These are phyloP conservation scores for Melolontha melolontha DNA, from an alignment of 2,888 invertebrate genomes.

Conservation along the genomic window DNA sequence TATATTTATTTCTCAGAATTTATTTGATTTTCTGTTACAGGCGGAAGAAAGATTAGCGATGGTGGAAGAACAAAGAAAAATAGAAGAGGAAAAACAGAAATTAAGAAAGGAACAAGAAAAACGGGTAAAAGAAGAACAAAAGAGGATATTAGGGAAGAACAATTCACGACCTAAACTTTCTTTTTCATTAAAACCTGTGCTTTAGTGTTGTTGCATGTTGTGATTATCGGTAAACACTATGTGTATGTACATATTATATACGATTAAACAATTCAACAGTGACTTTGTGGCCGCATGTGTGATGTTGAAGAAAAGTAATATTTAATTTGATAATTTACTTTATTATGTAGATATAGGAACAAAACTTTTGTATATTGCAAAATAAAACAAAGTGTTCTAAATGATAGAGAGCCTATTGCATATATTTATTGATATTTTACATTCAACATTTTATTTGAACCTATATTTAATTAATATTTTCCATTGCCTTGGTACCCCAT, in stretches of 20 bases:
- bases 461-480: slow-evolving; percentile 18
- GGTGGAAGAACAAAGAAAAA: slow-evolving; percentile 96
- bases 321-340: too few species aligned
- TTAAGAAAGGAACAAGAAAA: slow-evolving; percentile 94
- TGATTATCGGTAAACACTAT: neutral
- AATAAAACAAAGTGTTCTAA: too few species aligned
- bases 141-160: slow-evolving; percentile 96
- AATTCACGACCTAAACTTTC: slow-evolving; percentile 96
- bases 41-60: slow-evolving; percentile 96
- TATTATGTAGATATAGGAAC: too few species aligned
- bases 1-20: slow-evolving; percentile 12
- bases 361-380: too few species aligned
- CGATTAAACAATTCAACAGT: too few species aligned
- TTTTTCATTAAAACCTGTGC: slow-evolving; percentile 85
- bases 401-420: too few species aligned
- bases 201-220: slow-evolving; percentile 61
- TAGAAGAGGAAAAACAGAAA: slow-evolving; percentile 94
- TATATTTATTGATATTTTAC: too few species aligned
- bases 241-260: too few species aligned
- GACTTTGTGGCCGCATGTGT: too few species aligned
- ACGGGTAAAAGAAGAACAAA: slow-evolving; percentile 93
- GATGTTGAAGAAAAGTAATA: too few species aligned
- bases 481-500: slow-evolving; percentile 14
- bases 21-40: slow-evolving; percentile 67
- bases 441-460: too few species aligned